Evolutionary conservation across 2,888 invertebrate species (phyloP), one percentile per base, ranked within the genome.

Genomic region (Listrodromus nycthemerus): DNA sequence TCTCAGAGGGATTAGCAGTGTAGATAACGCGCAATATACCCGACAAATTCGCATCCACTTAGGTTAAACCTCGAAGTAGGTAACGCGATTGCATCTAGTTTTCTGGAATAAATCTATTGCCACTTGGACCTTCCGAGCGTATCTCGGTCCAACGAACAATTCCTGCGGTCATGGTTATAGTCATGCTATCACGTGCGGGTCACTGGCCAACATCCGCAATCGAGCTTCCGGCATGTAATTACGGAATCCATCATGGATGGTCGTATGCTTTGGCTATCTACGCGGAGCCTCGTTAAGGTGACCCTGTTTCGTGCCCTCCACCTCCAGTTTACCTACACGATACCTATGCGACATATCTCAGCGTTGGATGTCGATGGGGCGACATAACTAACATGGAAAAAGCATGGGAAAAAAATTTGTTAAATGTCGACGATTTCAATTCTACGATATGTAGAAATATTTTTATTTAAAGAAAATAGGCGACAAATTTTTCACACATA

Each of bases 181-280:
- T 19, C 33, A 33, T 30, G 65, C 37, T 37, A 75, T 75, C 75
- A 21, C 52, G 75, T 65, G 16, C 75, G 37, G 75, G 52, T 75
- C 75, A 75, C 75, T 65, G 48, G 30, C 52, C 65, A 75, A 65
- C 75, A 33, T 65, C 65, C 65, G 65, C 37, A 50, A 52, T 75
- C 21, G 24, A 63, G 65, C 30, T 75, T 75, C 75, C 63, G 75
- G 65, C 52, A 50, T 65, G 75, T 75, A 65, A 75, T 75, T 75
- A 65, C 65, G 50, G 50, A 75, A 75, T 75, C 75, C 75, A 75
- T 75, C 75, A 75, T 21, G 33, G 50, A 75, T 24, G 33, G 50
- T 13, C 65, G 75, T 52, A 30, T 52, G 65, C 65, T 65, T 16
- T 65, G 30, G 33, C 21, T 16, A 52, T 30, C 75, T 65, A 10